These are phyloP conservation scores for Rhombomys opimus DNA, from an alignment of 2,113 vertebrate species.

Conservation along the genomic window DNA sequence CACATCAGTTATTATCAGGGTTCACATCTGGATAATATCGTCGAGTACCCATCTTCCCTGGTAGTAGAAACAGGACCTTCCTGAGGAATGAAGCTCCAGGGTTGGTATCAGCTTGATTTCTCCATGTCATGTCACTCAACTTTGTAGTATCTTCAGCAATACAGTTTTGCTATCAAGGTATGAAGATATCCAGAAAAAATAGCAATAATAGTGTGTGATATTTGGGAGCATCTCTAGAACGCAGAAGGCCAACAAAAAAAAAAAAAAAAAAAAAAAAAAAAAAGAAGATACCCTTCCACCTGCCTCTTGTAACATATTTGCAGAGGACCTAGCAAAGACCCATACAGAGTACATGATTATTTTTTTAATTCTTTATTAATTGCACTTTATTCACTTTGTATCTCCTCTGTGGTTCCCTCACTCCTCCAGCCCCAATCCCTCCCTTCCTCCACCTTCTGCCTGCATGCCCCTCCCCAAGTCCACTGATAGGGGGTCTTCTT, in stretches of 20 bases:
- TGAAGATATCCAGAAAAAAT: not conserved
- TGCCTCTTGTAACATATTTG: not conserved
- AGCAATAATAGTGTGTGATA: not conserved
- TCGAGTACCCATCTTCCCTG: not conserved
- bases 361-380: too few relatives aligned
- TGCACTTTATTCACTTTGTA: too few relatives aligned
- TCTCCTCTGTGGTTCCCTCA: too few relatives aligned
- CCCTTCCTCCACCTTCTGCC: too few relatives aligned
- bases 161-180: not conserved
- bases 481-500: too few relatives aligned
- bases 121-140: not conserved
- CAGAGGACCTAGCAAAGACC: not conserved
- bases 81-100: not conserved
- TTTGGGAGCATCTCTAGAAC: not conserved
- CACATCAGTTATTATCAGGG: not conserved
- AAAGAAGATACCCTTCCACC: not conserved
- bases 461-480: too few relatives aligned
- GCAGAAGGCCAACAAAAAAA: too few relatives aligned
- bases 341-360: not conserved
- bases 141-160: not conserved
- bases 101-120: not conserved
- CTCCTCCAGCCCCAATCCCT: too few relatives aligned
- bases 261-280: too few relatives aligned
- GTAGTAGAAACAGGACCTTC: not conserved
- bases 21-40: not conserved